Conservation (phyloP, 2,113 vertebrate species). For the Anarhynchus alexandrinus region DNA sequence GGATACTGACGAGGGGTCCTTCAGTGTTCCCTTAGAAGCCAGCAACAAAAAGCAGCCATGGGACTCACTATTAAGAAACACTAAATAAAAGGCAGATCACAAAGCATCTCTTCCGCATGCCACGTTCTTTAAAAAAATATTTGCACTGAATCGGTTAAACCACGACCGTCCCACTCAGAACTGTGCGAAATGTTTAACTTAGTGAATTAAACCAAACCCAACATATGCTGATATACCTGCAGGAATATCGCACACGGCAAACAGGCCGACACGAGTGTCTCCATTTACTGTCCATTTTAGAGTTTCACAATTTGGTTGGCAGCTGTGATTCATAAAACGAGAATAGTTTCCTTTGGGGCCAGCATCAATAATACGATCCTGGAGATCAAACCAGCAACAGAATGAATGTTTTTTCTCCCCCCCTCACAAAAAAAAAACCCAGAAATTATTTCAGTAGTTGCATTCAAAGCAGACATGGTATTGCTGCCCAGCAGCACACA, state of each 20-base stretch:
- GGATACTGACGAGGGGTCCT: background rate
- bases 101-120: background rate
- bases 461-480: background rate
- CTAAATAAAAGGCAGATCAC: background rate
- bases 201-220: background rate
- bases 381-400: background rate
- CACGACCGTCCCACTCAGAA: background rate
- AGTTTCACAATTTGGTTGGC: conserved; percentile 98
- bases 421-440: background rate
- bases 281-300: conserved; percentile 98
- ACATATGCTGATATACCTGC: conserved; percentile 71
- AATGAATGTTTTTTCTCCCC: background rate
- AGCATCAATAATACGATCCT: conserved; percentile 97
- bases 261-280: conserved; percentile 93
- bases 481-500: background rate
- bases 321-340: conserved; percentile 99
- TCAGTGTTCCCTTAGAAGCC: background rate
- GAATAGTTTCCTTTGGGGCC: conserved; percentile 98
- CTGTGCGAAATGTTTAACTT: background rate
- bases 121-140: background rate
- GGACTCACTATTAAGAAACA: background rate
- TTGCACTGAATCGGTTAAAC: background rate
- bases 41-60: background rate
- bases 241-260: conserved; percentile 92
- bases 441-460: background rate